These are phyloP conservation scores for Netelia inedita DNA, from an alignment of 2,888 invertebrate genomes.

Conservation along the genomic window DNA sequence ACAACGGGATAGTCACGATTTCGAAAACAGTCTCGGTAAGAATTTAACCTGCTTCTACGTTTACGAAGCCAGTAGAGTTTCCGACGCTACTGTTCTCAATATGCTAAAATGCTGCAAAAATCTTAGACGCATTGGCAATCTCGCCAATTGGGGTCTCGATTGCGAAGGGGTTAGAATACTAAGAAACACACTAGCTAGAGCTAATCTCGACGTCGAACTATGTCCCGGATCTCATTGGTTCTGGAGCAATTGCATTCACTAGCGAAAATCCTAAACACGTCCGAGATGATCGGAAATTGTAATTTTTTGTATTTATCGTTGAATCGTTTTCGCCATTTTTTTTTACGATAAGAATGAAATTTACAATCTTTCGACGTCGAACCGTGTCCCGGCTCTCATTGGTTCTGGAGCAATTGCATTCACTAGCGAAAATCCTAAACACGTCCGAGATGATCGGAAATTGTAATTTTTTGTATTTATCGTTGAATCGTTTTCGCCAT, in stretches of 20 bases:
- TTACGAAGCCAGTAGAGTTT: conserved; percentile 83
- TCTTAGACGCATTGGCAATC: conserved; percentile 82
- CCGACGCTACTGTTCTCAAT: conserved; percentile 79
- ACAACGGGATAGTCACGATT: conserved; percentile 58
- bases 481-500: conserved; percentile 12
- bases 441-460: conserved; percentile 1
- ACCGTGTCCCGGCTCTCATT: conserved; percentile 83
- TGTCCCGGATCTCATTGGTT: conserved; percentile 85
- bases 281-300: conserved; percentile 3
- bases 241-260: conserved; percentile 82
- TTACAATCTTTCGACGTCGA: conserved; percentile 79
- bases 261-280: conserved; percentile 38
- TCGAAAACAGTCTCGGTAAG: conserved; percentile 75
- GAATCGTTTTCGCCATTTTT: conserved; percentile 16
- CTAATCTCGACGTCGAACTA: conserved; percentile 83
- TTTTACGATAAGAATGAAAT: conserved; percentile 56
- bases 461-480: background rate
- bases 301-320: background rate
- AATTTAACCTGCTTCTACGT: conserved; percentile 84
- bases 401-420: conserved; percentile 84
- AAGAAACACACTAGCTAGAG: conserved; percentile 78
- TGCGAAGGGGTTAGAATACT: conserved; percentile 82
- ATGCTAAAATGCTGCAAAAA: conserved; percentile 81
- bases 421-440: conserved; percentile 70
- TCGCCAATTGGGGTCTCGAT: conserved; percentile 84